These are phyloP conservation scores for Vespertilio murinus DNA, from an alignment of 2,797 vertebrate genomes.

Conservation along the genomic window DNA sequence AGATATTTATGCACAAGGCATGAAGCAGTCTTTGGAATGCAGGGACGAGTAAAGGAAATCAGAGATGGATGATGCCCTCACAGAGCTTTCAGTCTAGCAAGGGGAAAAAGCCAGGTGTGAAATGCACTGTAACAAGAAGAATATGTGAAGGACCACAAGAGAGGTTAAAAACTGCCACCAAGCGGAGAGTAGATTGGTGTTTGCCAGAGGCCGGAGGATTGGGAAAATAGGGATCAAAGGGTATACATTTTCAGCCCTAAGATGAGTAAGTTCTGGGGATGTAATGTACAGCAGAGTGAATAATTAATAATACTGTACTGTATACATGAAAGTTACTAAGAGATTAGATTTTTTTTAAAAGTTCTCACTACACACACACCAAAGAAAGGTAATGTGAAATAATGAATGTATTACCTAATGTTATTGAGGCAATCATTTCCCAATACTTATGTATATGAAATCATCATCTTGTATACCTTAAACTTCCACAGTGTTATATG, in stretches of 20 bases:
- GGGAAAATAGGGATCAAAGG: not conserved
- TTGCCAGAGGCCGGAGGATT: not conserved
- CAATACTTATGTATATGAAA: not conserved
- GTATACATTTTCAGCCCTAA: not conserved
- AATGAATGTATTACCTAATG: not conserved
- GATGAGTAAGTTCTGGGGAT: not conserved
- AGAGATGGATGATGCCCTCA: not conserved
- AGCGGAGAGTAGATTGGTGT: not conserved
- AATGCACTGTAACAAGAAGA: not conserved
- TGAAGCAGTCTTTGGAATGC: slow-evolving; percentile 22
- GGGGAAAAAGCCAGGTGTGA: not conserved
- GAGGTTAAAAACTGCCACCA: not conserved
- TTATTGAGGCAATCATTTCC: not conserved
- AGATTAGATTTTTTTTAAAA: not conserved
- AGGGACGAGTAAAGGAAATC: not conserved
- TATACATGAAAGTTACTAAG: not conserved
- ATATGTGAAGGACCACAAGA: not conserved
- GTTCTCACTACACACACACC: not conserved
- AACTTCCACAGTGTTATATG: not conserved
- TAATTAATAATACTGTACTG: not conserved
- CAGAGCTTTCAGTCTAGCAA: not conserved
- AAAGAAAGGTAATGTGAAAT: not conserved
- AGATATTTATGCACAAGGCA: not conserved
- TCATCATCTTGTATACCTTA: not conserved
- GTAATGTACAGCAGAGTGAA: not conserved